These are phyloP conservation scores for Pseudolaguvia tuberculata DNA, from an alignment of 2,113 vertebrate genomes.

Conservation along the genomic window DNA sequence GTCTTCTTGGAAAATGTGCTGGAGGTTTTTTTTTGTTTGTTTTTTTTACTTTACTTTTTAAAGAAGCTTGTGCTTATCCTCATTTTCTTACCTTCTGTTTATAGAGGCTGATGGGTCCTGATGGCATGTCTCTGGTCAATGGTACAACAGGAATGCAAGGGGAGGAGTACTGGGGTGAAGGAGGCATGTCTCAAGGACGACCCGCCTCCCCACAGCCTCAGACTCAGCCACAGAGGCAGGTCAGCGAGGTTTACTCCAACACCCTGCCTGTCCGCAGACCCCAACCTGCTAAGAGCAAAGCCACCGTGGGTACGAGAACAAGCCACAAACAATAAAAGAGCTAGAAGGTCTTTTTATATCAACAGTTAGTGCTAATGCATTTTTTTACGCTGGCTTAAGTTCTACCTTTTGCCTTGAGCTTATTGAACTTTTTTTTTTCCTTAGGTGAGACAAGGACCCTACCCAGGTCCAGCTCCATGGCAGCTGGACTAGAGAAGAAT, in stretches of 20 bases:
- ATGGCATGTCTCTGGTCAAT: constrained; percentile 85
- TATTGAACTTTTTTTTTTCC: background rate
- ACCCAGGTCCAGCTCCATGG: constrained; percentile 97
- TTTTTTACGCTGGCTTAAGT: background rate
- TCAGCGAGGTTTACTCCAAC: constrained; percentile 97
- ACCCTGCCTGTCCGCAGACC: constrained; percentile 96
- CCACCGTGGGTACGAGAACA: constrained; percentile 77
- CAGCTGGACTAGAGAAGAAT: constrained; percentile 90
- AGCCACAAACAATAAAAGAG: background rate
- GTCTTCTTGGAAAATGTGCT: background rate
- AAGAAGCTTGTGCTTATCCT: too few relatives aligned
- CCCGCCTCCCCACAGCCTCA: constrained; percentile 79
- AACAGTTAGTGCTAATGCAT: too few relatives aligned
- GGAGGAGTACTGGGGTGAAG: constrained; percentile 86
- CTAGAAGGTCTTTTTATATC: background rate
- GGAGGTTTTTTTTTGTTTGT: background rate
- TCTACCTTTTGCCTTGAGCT: background rate
- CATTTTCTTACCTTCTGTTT: background rate
- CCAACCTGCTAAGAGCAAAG: constrained; percentile 87
- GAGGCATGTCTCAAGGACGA: constrained; percentile 81
- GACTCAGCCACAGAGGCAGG: constrained; percentile 81
- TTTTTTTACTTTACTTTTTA: too few relatives aligned
- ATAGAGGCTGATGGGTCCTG: constrained; percentile 91
- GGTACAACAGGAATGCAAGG: constrained; percentile 80
- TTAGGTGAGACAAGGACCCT: constrained; percentile 93